Evolutionary conservation across 2,888 invertebrate genomes (phyloP).

Genomic region (Acanthococcus lagerstroemiae): DNA sequence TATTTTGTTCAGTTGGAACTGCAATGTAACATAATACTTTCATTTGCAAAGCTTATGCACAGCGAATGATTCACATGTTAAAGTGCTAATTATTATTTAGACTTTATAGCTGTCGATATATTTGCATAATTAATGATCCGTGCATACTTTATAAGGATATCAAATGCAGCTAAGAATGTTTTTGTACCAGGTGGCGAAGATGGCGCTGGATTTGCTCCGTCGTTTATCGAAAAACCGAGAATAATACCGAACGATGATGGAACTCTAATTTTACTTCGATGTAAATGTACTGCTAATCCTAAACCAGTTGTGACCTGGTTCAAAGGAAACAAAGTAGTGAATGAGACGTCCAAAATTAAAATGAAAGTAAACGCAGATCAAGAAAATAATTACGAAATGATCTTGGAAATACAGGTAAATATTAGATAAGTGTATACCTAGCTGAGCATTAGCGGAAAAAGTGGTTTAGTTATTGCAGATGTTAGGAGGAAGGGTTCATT

Average conservation of each 20-base stretch:
- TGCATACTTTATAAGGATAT: too few relatives aligned
- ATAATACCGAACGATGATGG: conserved; percentile 98
- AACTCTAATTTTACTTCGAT: conserved; percentile 93
- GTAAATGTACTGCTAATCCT: conserved; percentile 89
- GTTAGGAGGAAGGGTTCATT: too few relatives aligned
- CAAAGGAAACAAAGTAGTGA: conserved; percentile 74
- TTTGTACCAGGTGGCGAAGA: conserved; percentile 87
- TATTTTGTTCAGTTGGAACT: too few relatives aligned
- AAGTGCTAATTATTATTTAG: too few relatives aligned
- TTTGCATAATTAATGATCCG: too few relatives aligned
- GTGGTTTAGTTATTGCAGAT: too few relatives aligned
- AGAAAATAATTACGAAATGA: conserved; percentile 78
- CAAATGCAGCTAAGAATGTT: too few relatives aligned
- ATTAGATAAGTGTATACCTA: neutral
- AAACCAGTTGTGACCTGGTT: conserved; percentile 93
- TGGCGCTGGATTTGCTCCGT: conserved; percentile 86
- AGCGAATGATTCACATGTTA: too few relatives aligned
- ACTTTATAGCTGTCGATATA: too few relatives aligned
- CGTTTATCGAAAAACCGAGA: conserved; percentile 95
- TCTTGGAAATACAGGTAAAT: conserved; percentile 65
- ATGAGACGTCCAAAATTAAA: conserved; percentile 73
- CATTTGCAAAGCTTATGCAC: too few relatives aligned
- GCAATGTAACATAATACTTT: too few relatives aligned
- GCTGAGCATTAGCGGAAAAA: too few relatives aligned
- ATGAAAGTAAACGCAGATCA: conserved; percentile 65